Percentiles rank a stretch among this genome's conserved stretches.
These are phyloP conservation scores for Macrosteles quadrilineatus DNA, from an alignment of 1,140 invertebrate genomes.

Conservation along the genomic window DNA sequence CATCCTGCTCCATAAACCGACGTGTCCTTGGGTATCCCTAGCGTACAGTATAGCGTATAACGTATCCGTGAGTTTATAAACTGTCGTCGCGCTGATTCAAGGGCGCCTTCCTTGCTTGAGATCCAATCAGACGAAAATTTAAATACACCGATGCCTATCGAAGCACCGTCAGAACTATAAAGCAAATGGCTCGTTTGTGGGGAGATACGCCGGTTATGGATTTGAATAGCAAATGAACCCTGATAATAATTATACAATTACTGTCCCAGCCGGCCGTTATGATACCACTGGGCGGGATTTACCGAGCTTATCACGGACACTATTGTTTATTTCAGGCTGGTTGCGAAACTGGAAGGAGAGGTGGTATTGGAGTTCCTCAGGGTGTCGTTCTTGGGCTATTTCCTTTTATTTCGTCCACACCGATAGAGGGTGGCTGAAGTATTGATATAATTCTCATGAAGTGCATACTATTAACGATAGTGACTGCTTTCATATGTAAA, in stretches of 20 bases:
- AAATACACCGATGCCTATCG: constrained; percentile 18
- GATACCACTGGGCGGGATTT: constrained; percentile 3
- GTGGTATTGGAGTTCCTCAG: no score
- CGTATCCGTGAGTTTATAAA: constrained; percentile 5
- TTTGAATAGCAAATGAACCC: constrained; percentile 26
- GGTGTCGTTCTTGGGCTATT: no score
- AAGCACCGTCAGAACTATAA: neutral
- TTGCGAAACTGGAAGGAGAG: neutral
- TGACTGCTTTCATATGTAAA: no score
- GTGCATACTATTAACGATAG: no score
- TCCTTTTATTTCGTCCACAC: no score
- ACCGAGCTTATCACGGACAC: constrained; percentile 6
- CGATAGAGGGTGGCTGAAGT: no score
- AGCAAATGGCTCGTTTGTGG: constrained; percentile 8
- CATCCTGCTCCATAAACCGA: constrained; percentile 19
- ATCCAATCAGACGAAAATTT: constrained; percentile 15
- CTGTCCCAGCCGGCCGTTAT: neutral
- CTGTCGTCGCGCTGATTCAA: neutral
- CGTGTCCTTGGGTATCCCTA: neutral
- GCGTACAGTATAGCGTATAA: neutral
- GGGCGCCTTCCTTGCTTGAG: neutral
- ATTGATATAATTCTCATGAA: no score
- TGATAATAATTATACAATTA: constrained; percentile 25
- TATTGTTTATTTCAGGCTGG: constrained; percentile 16
- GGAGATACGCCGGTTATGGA: constrained; percentile 14